Conservation (phyloP, 2,888 invertebrate genomes). For the Chrysodeixis includens region DNA sequence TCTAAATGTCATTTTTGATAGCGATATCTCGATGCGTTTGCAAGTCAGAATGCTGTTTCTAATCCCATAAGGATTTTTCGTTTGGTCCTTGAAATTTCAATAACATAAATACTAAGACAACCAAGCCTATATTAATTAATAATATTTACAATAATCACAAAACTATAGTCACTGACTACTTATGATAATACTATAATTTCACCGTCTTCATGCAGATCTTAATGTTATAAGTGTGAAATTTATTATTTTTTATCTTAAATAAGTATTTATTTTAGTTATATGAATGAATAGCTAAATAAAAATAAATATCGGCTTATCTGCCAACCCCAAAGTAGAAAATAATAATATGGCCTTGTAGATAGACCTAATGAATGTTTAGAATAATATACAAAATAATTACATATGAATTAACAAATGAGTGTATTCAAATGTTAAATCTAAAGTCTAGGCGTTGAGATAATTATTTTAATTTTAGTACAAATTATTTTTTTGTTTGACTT, state of each 20-base stretch:
- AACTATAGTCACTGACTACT: not conserved
- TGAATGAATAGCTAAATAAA: constrained; percentile 13
- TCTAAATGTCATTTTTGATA: no score
- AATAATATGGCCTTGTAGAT: constrained; percentile 75
- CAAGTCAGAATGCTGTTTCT: no score
- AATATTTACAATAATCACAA: not conserved
- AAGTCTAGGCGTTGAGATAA: constrained; percentile 19
- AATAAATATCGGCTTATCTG: constrained; percentile 47
- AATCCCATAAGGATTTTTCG: no score
- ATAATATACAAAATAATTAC: constrained; percentile 21
- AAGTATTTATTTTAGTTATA: not conserved
- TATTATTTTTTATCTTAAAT: not conserved
- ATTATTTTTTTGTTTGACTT: constrained; percentile 31
- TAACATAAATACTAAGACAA: no score
- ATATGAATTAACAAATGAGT: not conserved
- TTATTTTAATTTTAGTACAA: constrained; percentile 58
- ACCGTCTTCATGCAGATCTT: not conserved
- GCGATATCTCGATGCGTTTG: no score
- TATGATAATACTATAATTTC: not conserved
- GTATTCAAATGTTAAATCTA: constrained; percentile 18
- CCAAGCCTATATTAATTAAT: no score
- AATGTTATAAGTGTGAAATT: not conserved
- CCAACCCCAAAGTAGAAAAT: constrained; percentile 63
- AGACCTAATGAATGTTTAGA: constrained; percentile 64
- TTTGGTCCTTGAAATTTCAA: not conserved